phyloP scores from a whole-genome alignment of 2,888 invertebrate genomes.

The Autographa pulchrina region DNA sequence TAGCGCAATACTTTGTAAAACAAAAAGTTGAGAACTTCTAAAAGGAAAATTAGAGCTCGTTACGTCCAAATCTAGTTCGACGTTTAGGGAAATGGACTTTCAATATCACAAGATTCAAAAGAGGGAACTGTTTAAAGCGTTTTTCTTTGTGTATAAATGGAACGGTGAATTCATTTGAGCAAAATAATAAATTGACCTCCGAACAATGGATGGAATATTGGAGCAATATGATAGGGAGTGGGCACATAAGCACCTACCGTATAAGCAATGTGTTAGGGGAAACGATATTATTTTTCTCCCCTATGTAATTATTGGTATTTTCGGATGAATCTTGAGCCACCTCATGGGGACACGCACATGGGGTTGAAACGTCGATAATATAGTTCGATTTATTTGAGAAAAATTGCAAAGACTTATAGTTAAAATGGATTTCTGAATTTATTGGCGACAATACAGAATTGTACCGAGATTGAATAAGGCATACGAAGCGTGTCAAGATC shows the following conservation, averaged over 20 bases:
- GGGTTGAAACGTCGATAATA: slow-evolving; percentile 32
- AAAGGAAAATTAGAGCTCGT: slow-evolving; percentile 55
- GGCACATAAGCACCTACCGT: slow-evolving; percentile 38
- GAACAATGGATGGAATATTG: slow-evolving; percentile 46
- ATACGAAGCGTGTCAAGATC: no score
- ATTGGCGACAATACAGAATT: not conserved
- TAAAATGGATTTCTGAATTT: not conserved
- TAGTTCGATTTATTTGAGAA: slow-evolving; percentile 18
- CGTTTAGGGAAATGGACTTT: slow-evolving; percentile 39
- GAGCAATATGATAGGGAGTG: slow-evolving; percentile 38
- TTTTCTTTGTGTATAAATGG: slow-evolving; percentile 29
- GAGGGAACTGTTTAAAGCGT: slow-evolving; percentile 21
- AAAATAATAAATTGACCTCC: slow-evolving; percentile 41
- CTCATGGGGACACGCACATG: slow-evolving; percentile 26
- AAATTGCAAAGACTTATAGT: slow-evolving; percentile 11
- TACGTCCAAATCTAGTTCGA: slow-evolving; percentile 53
- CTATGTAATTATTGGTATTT: slow-evolving; percentile 80
- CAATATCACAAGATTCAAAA: slow-evolving; percentile 48
- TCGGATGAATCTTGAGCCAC: slow-evolving; percentile 75
- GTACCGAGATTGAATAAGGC: no score
- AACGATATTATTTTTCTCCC: slow-evolving; percentile 73
- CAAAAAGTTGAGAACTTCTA: slow-evolving; percentile 46
- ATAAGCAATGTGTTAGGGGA: slow-evolving; percentile 68
- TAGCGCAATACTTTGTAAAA: slow-evolving; percentile 44
- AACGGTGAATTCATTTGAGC: slow-evolving; percentile 37